Conservation (phyloP, 64 coral and sea anemone genomes). For the Dendronephthya gigantea region DNA sequence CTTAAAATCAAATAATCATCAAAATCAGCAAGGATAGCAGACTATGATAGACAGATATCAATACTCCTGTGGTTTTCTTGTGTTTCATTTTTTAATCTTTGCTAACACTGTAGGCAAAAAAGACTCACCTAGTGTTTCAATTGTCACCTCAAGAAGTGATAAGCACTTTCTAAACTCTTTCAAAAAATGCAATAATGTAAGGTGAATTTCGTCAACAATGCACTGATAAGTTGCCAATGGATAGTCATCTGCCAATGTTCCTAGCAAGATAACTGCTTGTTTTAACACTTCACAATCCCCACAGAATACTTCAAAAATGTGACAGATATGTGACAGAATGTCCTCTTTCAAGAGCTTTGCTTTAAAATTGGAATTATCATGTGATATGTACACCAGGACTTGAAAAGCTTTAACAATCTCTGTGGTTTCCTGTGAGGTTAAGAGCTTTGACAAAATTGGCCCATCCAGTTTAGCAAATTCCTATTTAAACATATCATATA, state of each 20-base stretch:
- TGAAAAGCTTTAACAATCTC: background rate
- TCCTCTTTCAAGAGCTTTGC: background rate
- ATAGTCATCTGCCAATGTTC: background rate
- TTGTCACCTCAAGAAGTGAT: slow-evolving; percentile 57
- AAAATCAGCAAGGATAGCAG: too few species aligned
- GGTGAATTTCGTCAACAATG: slow-evolving; percentile 51
- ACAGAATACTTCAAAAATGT: background rate
- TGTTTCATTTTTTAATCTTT: too few species aligned
- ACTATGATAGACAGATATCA: too few species aligned
- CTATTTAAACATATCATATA: background rate
- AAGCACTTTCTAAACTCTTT: background rate
- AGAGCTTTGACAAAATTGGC: background rate
- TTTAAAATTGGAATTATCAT: background rate
- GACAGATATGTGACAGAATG: background rate
- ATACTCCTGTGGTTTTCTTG: too few species aligned
- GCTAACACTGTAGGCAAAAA: background rate
- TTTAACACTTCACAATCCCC: background rate
- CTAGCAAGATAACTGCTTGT: background rate
- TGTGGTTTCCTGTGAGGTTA: background rate
- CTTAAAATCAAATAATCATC: too few species aligned
- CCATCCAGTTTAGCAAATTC: background rate
- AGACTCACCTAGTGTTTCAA: slow-evolving; percentile 73
- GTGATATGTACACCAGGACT: background rate
- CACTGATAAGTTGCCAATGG: slow-evolving; percentile 32
- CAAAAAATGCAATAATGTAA: slow-evolving; percentile 44